Evolutionary conservation across 2,113 vertebrate genomes (phyloP), one percentile per base, ranked within the genome.

Genomic region (Eolophus roseicapilla): DNA sequence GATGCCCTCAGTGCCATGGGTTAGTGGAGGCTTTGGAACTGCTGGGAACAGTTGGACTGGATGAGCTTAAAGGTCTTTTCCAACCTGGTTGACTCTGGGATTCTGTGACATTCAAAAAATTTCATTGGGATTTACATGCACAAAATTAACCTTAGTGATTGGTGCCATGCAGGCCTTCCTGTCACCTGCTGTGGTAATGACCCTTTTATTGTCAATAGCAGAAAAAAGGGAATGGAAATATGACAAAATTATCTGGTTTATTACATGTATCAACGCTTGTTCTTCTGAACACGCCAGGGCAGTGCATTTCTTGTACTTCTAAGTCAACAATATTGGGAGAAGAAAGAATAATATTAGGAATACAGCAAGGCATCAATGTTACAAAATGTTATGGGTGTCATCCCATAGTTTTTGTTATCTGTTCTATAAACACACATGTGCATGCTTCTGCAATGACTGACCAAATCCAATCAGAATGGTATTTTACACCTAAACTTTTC

Each of bases 101-200:
- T 44, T 44, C 44, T 44, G 17, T 44, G 44, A 44, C 17, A 84
- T 85, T 65, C 11, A 39, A 35, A 37, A 85, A 37, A 21, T 41
- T 52, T 44, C 31, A 44, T 5, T 62, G n/a, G 31, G 41, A 70
- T 93, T 85, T 70, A 79, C 28, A 50, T 24, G 53, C 80, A 83
- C 31, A 93, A 83, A 81, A 91, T 75, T 70, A 74, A 57, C 43
- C n/a, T 80, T 35, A 71, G 12, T 29, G 11, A 74, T 31, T 67
- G 20, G 19, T 47, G n/a, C 41, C n/a, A 74, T 5, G 7, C 15
- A 43, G 14, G 13, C 20, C 5, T 7, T 65, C 80, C 49, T 60
- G 25, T 43, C 37, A 76, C 17, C 70, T 95, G 31, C 55, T 84
- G 29, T 67, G 31, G 68, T 81, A 81, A 92, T 88, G 67, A 78